Percentiles rank a stretch among this genome's conserved stretches.
These are phyloP conservation scores for Leptodactylus fallax DNA, from an alignment of 2,797 vertebrate species.

Conservation along the genomic window DNA sequence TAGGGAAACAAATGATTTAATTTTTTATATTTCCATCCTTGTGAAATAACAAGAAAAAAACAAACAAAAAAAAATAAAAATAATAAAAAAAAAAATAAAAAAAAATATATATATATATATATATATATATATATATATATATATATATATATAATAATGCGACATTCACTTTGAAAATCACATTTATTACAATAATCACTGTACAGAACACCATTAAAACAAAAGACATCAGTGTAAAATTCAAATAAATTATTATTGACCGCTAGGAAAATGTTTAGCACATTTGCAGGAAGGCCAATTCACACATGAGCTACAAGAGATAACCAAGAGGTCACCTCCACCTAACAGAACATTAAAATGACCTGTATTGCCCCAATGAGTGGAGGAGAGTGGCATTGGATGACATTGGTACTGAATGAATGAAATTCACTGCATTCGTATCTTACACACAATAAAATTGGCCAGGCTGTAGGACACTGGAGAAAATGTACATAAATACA, in stretches of 20 bases:
- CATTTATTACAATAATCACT: slow-evolving; percentile 24
- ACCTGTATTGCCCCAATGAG: neutral
- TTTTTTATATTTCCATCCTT: no score
- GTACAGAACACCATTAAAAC: neutral
- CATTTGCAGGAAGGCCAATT: neutral
- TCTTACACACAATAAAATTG: neutral
- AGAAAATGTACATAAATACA: neutral
- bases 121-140: no score
- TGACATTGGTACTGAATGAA: no score
- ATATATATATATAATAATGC: neutral
- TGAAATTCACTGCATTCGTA: no score
- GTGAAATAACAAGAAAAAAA: no score
- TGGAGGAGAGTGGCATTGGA: neutral
- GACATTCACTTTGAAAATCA: neutral
- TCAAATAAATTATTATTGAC: neutral
- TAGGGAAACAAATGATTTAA: no score
- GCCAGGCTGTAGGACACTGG: neutral
- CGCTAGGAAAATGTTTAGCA: slow-evolving; percentile 6
- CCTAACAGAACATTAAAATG: neutral
- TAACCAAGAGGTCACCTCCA: neutral
- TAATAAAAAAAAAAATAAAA: no score
- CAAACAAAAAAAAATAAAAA: no score
- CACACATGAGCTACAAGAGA: neutral
- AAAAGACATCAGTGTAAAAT: neutral
- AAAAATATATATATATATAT: no score